Evolutionary conservation across 1,140 invertebrate species (phyloP).

Genomic region (Drosophila bocki): DNA sequence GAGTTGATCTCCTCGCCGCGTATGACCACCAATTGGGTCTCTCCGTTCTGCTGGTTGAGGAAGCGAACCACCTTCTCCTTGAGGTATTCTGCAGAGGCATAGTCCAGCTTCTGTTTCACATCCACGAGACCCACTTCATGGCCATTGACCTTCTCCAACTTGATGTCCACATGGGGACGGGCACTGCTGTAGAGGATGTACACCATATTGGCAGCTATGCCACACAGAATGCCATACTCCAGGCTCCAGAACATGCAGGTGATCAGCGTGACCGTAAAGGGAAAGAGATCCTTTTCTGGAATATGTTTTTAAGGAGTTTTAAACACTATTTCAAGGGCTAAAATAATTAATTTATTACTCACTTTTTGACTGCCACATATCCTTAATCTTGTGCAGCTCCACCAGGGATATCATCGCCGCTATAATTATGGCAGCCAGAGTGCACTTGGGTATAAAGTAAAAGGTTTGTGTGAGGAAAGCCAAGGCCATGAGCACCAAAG

Average conservation of each 20-base stretch:
- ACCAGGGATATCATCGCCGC: slow-evolving; percentile 93
- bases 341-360: slow-evolving; percentile 69
- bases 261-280: slow-evolving; percentile 90
- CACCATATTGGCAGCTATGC: slow-evolving; percentile 90
- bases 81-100: slow-evolving; percentile 76
- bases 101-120: slow-evolving; percentile 77
- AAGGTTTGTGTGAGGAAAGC: slow-evolving; percentile 91
- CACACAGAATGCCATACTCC: slow-evolving; percentile 94
- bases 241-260: slow-evolving; percentile 91
- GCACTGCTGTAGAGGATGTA: slow-evolving; percentile 92
- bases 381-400: slow-evolving; percentile 90
- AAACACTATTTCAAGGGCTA: rapidly evolving
- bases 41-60: slow-evolving; percentile 41
- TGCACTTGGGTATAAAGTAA: slow-evolving; percentile 92
- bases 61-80: slow-evolving; percentile 76
- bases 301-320: slow-evolving; percentile 39
- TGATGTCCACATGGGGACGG: slow-evolving; percentile 89
- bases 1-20: slow-evolving; percentile 87
- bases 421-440: slow-evolving; percentile 91
- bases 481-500: slow-evolving; percentile 89
- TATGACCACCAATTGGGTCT: slow-evolving; percentile 86
- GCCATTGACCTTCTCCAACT: slow-evolving; percentile 86
- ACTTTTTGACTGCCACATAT: slow-evolving; percentile 95
- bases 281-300: slow-evolving; percentile 92
- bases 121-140: slow-evolving; percentile 65